Evolutionary conservation across 2,113 vertebrate species (phyloP).

Genomic region (Carassius carassius): DNA sequence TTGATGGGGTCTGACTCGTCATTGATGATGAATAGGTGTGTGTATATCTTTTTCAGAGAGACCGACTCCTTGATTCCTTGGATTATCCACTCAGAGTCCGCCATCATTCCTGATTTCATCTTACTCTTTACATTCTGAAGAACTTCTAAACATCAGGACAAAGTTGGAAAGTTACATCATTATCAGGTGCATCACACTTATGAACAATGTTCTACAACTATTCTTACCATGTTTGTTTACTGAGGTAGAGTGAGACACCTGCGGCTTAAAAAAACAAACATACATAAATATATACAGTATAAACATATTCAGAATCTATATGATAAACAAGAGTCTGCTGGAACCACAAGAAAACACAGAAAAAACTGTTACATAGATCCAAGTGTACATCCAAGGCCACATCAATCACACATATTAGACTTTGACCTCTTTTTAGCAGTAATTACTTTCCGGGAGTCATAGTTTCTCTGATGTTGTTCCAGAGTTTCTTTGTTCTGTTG

Average conservation of each 20-base stretch:
- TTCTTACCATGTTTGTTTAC: not conserved
- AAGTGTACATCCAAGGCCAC: too few species aligned
- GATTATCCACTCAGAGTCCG: not conserved
- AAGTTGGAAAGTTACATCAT: not conserved
- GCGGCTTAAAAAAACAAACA: not conserved
- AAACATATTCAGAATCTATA: too few species aligned
- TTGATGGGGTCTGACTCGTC: constrained; percentile 28
- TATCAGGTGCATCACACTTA: not conserved
- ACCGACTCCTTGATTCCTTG: not conserved
- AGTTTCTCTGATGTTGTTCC: too few species aligned
- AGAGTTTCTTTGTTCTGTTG: too few species aligned
- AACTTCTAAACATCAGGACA: constrained; percentile 6
- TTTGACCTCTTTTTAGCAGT: too few species aligned
- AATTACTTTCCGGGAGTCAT: too few species aligned
- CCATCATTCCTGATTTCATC: not conserved
- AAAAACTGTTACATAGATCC: too few species aligned
- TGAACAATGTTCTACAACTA: not conserved
- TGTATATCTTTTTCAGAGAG: constrained; percentile 31
- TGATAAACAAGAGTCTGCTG: too few species aligned
- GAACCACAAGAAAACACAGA: too few species aligned
- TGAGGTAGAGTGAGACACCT: not conserved
- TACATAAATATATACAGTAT: not conserved
- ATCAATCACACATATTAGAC: too few species aligned
- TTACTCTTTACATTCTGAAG: not conserved
- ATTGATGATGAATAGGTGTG: constrained; percentile 30